These are phyloP conservation scores for Pelecanoides urinatrix DNA, from an alignment of 2,113 vertebrate genomes.

Conservation along the genomic window DNA sequence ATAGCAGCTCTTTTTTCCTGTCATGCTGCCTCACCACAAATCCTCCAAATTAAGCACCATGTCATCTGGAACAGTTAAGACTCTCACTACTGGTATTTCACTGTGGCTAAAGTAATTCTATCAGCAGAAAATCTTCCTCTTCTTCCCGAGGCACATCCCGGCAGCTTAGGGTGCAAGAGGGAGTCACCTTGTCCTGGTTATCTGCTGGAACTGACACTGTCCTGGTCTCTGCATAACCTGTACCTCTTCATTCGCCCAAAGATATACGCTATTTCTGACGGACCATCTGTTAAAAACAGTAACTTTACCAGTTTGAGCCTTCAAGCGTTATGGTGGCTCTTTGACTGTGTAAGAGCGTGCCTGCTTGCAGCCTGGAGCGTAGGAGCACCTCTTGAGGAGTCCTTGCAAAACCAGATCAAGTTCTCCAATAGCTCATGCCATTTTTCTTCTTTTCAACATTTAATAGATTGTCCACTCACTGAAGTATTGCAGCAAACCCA, in stretches of 20 bases:
- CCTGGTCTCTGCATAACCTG: neutral
- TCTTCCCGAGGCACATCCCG: neutral
- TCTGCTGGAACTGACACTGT: neutral
- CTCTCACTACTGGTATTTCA: neutral
- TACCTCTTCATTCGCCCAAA: neutral
- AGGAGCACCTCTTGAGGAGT: neutral
- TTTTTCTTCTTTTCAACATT: neutral
- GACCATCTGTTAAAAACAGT: neutral
- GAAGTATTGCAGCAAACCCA: neutral
- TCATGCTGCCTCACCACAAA: neutral
- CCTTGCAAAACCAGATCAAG: neutral
- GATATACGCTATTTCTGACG: neutral
- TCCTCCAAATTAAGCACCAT: neutral
- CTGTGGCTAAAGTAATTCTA: neutral
- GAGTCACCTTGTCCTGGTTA: neutral
- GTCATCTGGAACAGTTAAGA: neutral
- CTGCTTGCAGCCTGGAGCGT: neutral
- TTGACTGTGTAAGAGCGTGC: neutral
- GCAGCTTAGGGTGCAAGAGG: neutral
- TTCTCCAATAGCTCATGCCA: neutral
- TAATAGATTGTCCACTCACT: too few relatives aligned
- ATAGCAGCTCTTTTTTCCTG: neutral
- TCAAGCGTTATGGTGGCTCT: neutral
- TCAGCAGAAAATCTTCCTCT: neutral
- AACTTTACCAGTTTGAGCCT: neutral